Conservation (phyloP, 2,113 vertebrate genomes). For the Craseonycteris thonglongyai region DNA sequence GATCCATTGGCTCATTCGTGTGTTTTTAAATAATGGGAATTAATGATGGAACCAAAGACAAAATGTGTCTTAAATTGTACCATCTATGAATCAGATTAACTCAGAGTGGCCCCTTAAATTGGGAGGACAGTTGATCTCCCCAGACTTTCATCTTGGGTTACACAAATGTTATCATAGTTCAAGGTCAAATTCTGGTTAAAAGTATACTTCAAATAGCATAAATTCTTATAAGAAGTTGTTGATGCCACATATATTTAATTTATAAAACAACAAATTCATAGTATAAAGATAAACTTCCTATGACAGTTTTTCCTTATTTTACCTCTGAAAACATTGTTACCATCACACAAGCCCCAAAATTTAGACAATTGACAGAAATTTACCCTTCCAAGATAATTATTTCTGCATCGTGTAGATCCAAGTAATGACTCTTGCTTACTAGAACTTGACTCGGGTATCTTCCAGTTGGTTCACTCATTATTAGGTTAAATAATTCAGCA, state of each 20-base stretch:
- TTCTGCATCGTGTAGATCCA: neutral
- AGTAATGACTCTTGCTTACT: neutral
- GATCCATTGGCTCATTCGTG: neutral
- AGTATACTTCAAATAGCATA: neutral
- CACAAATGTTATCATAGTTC: neutral
- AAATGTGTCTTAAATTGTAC: neutral
- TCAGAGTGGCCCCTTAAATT: neutral
- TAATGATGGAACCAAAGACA: neutral
- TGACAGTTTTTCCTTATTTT: neutral
- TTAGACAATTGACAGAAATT: neutral
- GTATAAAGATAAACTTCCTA: neutral
- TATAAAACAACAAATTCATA: neutral
- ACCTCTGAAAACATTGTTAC: neutral
- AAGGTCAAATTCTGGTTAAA: neutral
- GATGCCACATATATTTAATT: neutral
- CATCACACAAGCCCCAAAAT: neutral
- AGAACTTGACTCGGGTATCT: neutral
- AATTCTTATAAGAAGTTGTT: neutral
- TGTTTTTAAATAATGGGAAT: neutral
- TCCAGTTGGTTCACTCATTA: neutral
- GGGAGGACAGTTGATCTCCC: neutral
- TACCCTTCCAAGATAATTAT: neutral
- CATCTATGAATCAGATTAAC: neutral
- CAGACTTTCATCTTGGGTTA: neutral
- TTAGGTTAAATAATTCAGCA: neutral